Conservation (phyloP, 1,140 invertebrate genomes). For the Oreohelix idahoensis region DNA sequence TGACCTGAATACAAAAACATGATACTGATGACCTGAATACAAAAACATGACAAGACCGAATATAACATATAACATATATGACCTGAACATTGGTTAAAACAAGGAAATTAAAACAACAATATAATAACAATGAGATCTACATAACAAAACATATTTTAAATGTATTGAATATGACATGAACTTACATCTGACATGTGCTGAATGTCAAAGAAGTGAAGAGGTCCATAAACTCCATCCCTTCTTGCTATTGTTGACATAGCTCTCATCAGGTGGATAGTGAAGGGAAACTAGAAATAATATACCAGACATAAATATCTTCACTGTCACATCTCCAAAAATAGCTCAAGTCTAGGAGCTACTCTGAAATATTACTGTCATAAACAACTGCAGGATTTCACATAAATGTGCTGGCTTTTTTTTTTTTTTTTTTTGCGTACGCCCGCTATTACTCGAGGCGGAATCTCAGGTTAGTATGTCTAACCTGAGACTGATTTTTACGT, state of each 20-base stretch:
- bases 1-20: too few relatives aligned
- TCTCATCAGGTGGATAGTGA: conserved; percentile 71
- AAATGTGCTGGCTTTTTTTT: too few relatives aligned
- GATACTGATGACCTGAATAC: conserved; percentile 68
- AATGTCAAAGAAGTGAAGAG: conserved; percentile 76
- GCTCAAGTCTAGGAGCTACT: too few relatives aligned
- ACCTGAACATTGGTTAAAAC: background rate
- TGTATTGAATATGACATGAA: conserved; percentile 10
- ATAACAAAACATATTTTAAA: background rate
- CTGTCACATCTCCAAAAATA: too few relatives aligned
- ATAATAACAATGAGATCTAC: background rate
- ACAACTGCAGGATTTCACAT: too few relatives aligned
- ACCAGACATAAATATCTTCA: too few relatives aligned
- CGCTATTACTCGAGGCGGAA: too few relatives aligned
- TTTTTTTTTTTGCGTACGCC: too few relatives aligned
- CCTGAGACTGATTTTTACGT: too few relatives aligned
- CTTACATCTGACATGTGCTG: conserved; percentile 72
- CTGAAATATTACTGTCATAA: too few relatives aligned
- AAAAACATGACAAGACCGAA: too few relatives aligned
- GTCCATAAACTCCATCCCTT: conserved; percentile 69
- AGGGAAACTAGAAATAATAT: conserved; percentile 68
- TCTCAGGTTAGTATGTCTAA: too few relatives aligned
- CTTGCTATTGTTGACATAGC: conserved; percentile 74
- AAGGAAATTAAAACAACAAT: background rate
- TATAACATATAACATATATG: background rate